Evolutionary conservation across 2,888 invertebrate species (phyloP), one percentile per base, ranked within the genome.

Genomic region (Scaeva pyrastri): DNA sequence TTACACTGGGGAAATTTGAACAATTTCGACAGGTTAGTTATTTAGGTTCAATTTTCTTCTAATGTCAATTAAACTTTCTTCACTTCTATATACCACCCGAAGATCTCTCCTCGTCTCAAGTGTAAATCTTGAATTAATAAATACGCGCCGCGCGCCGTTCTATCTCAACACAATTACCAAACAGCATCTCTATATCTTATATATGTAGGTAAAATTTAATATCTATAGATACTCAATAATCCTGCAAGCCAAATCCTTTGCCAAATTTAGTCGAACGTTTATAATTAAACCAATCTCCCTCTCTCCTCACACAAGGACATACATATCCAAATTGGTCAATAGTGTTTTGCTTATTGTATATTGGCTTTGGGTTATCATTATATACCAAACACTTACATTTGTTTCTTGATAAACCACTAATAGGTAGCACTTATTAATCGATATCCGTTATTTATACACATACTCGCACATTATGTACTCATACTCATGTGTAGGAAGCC

Each of bases 361-460:
- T n/a, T 16, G 31, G 31, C 31, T 31, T 36, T 36, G 21, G 10
- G 5, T 19, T 19, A 55, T 16, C 23, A 2, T 19, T 41, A 70
- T 12, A 14, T 16, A 39, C 52, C 31, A 43, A 21, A 56, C 23
- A 58, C 50, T 52, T 50, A 66, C 62, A 71, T 71, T 71, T 56
- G 66, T 66, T 62, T 79, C 75, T 11, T 68, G 79, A 79, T 84
- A 79, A 79, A 71, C 84, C 79, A 84, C 79, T 84, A 84, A 84
- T 84, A 71, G 79, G 74, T 66, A 79, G 36, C 75, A 58, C 71
- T 84, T 84, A 75, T 70, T 64, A 84, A 84, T 79, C 84, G 84
- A 79, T 84, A 78, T 74, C 56, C 75, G 36, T 58, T 58, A 21
- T 21, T 7, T 10, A 31, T 41, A 62, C 36, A 62, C 36, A 68